Percentiles rank a stretch among this genome's conserved stretches.
These are phyloP conservation scores for Myzus persicae DNA, from an alignment of 1,140 invertebrate species.

Conservation along the genomic window DNA sequence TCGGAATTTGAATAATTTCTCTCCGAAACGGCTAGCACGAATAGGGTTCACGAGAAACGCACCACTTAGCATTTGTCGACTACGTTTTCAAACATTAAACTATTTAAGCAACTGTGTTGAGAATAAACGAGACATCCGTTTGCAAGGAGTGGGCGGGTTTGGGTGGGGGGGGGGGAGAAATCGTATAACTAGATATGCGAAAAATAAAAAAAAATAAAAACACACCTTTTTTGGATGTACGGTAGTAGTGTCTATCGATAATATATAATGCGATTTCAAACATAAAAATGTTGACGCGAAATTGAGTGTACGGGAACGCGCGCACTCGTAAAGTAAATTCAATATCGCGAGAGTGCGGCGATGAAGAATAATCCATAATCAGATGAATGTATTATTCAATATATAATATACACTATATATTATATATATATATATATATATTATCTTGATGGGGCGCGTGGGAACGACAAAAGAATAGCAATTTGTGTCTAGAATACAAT, in stretches of 20 bases:
- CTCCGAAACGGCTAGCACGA: neutral
- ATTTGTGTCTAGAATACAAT: neutral
- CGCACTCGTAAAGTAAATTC: neutral
- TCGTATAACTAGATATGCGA: neutral
- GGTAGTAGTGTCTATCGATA: neutral
- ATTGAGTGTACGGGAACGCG: slow-evolving; percentile 4
- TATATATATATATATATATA: neutral
- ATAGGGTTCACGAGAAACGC: neutral
- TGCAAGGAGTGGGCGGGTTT: too few species aligned
- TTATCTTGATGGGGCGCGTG: neutral
- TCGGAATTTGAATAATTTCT: neutral
- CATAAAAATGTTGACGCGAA: neutral
- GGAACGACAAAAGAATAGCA: slow-evolving; percentile 3
- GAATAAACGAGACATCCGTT: neutral
- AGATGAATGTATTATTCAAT: slow-evolving; percentile 32
- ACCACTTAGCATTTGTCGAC: neutral
- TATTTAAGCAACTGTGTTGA: neutral
- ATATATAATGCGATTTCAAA: neutral
- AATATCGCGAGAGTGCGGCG: neutral
- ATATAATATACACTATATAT: neutral
- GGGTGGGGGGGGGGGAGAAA: neutral
- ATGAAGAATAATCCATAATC: slow-evolving; percentile 32
- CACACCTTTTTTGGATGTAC: neutral
- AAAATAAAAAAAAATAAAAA: neutral
- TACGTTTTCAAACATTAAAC: neutral